Conservation (phyloP, 2,797 vertebrate genomes). For the Smutsia gigantea region DNA sequence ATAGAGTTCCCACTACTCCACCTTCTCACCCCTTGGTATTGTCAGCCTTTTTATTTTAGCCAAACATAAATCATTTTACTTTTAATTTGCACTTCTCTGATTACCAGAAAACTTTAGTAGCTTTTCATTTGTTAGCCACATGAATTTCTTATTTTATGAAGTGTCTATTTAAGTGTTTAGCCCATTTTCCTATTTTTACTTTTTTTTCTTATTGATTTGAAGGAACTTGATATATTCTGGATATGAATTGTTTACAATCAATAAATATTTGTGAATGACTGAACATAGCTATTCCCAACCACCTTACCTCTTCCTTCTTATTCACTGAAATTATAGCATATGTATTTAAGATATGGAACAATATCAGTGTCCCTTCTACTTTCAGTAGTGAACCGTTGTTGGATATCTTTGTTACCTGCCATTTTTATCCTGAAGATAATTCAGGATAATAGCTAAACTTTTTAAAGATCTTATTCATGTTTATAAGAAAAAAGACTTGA, state of each 20-base stretch:
- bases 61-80: constrained; percentile 18
- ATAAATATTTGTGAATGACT: constrained; percentile 21
- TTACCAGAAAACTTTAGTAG: background rate
- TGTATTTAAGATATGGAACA: background rate
- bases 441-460: background rate
- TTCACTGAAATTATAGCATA: background rate
- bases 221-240: background rate
- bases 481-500: background rate
- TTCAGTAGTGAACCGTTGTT: background rate
- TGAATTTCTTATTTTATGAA: background rate
- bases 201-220: background rate
- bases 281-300: background rate
- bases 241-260: background rate
- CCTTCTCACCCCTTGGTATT: background rate
- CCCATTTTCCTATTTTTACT: background rate
- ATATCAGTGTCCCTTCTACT: background rate
- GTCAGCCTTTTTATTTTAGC: background rate
- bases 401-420: background rate
- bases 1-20: background rate
- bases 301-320: background rate
- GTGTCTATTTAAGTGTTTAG: background rate
- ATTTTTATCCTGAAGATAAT: constrained; percentile 48
- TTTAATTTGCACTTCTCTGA: background rate
- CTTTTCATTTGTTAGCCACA: background rate
- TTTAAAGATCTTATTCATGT: background rate